Evolutionary conservation across 2,113 vertebrate species (phyloP), one percentile per base, ranked within the genome.

Genomic region (Serinus canaria): DNA sequence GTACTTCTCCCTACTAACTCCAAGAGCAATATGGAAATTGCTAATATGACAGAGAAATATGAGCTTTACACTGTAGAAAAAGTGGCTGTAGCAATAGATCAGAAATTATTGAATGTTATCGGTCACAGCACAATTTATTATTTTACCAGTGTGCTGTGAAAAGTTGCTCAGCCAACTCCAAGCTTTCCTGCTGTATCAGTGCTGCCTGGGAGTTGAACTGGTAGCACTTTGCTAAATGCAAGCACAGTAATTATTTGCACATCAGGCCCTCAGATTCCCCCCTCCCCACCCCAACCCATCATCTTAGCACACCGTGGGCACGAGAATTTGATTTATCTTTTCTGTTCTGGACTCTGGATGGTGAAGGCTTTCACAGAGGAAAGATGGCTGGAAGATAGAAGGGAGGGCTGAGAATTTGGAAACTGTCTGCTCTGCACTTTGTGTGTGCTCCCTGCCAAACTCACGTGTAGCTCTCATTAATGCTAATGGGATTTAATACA

Each of bases 401-500:
- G 58, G n/a, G 80, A 89, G 80, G 66, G 58, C 58, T 91, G 93
- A 95, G 89, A 79, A 90, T 92, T 91, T 92, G 94, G 81, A 95
- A 97, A 95, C 30, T 94, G 96, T 88, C 76, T 87, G 91, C 91
- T 76, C 89, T 95, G 96, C 90, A 94, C 28, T 97, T 97, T 94
- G 90, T 64, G 53, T 31, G 30, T 21, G 53, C 91, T 95, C 79
- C 75, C 93, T 43, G 90, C 86, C 93, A 95, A 95, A 93, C 81
- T 60, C 91, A 68, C 8, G 35, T 88, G 94, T 23, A 79, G 6
- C 74, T 91, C 95, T 97, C 95, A 95, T 97, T 97, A 95, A 96
- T 96, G 93, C 85, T 97, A 96, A 97, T 96, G 92, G 95, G 81
- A 91, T 95, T 96, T 96, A 96, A 97, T 95, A 93, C 93, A 97